Conservation (phyloP, 2,113 vertebrate species). For the Atherinomorus stipes region DNA sequence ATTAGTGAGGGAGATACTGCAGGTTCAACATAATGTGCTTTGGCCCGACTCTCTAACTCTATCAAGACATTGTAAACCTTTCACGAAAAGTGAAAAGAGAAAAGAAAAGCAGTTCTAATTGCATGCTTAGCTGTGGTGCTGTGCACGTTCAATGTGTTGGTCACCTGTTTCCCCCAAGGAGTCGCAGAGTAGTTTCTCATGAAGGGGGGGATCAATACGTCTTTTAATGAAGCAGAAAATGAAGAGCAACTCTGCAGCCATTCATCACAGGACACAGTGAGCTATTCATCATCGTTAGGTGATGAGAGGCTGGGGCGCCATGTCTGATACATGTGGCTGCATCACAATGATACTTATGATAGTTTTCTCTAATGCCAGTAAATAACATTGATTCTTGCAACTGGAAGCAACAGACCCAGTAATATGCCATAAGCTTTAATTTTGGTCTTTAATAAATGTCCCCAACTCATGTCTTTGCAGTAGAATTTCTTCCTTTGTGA, state of each 20-base stretch:
- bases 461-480: slow-evolving; percentile 1
- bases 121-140: neutral
- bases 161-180: slow-evolving; percentile 40
- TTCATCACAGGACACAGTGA: slow-evolving; percentile 57
- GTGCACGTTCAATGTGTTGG: slow-evolving; percentile 6
- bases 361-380: slow-evolving; percentile 7
- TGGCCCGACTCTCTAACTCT: neutral
- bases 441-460: slow-evolving; percentile 13
- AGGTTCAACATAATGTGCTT: neutral
- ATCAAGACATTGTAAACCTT: neutral
- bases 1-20: neutral
- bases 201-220: slow-evolving; percentile 62
- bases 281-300: slow-evolving; percentile 67
- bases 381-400: slow-evolving; percentile 31
- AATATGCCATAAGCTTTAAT: slow-evolving; percentile 34
- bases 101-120: slow-evolving; percentile 23
- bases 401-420: slow-evolving; percentile 31
- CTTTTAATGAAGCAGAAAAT: slow-evolving; percentile 78
- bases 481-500: slow-evolving; percentile 23
- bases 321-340: slow-evolving; percentile 59
- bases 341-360: slow-evolving; percentile 42
- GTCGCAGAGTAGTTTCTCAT: slow-evolving; percentile 45
- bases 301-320: slow-evolving; percentile 27
- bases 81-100: neutral
- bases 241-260: slow-evolving; percentile 57